These are phyloP conservation scores for Crocallis elinguaria DNA, from an alignment of 2,888 invertebrate species.

Conservation along the genomic window DNA sequence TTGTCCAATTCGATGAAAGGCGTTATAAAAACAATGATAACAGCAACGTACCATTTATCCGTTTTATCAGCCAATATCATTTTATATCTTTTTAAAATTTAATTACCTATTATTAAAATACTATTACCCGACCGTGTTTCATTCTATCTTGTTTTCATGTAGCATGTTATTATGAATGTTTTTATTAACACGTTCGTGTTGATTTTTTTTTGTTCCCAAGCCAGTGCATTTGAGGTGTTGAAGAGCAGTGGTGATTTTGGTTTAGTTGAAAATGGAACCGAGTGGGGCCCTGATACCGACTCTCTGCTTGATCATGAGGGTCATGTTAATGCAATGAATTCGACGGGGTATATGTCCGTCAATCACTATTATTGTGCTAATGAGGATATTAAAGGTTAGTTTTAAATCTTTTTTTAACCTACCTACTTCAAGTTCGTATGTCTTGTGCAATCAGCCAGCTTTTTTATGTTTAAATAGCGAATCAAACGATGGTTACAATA, in stretches of 20 bases:
- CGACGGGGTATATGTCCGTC: conserved; percentile 46
- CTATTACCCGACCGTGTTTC: not conserved
- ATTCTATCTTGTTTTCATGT: conserved; percentile 1
- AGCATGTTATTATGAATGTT: conserved; percentile 9
- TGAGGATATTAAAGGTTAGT: conserved; percentile 42
- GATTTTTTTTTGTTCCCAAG: conserved; percentile 7
- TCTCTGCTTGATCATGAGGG: not conserved
- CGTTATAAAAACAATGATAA: conserved; percentile 27
- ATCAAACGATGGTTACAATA: too few relatives aligned
- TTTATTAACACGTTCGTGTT: conserved; percentile 1
- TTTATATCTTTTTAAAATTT: conserved; percentile 13
- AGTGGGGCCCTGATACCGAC: not conserved
- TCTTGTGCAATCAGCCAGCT: too few relatives aligned
- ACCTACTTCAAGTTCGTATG: too few relatives aligned
- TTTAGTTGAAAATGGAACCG: not conserved
- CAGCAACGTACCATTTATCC: conserved; percentile 1
- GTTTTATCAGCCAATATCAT: conserved; percentile 22
- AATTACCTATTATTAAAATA: conserved; percentile 21
- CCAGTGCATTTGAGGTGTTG: conserved; percentile 3
- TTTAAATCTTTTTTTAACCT: too few relatives aligned
- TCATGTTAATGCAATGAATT: conserved; percentile 34
- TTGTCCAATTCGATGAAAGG: not conserved
- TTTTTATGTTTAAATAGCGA: too few relatives aligned
- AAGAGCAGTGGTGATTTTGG: not conserved
- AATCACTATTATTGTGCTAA: conserved; percentile 52